Evolutionary conservation across 1,140 invertebrate genomes (phyloP), one percentile per base, ranked within the genome.

Genomic region (Himalopsyche phryganea): DNA sequence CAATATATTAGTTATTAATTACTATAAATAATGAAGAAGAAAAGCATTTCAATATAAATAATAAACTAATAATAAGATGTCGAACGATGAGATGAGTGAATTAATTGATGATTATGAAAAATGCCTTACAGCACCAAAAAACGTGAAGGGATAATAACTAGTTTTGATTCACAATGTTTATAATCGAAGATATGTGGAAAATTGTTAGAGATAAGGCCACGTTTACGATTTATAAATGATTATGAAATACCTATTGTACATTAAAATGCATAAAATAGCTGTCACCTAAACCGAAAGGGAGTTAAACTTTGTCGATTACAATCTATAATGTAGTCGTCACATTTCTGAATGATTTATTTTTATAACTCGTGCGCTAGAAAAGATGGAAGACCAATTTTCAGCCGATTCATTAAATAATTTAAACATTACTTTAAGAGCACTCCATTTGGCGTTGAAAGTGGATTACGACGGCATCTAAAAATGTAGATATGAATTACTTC

Each of bases 381-480:
- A 54, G 42, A 46, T 54, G 51, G 51, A 54, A 54, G 51, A 54
- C 51, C n/a, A 54, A 45, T 54, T 54, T 54, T 54, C 32, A 54
- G 51, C 6, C 19, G 18, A 36, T 23, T 51, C 41, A 41, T 15
- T 18, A 23, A 50, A 36, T 48, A 48, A 28, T 28, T 28, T 28
- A 28, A 28, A 28, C 23, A 28, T 28, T 28, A 28, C 23, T 28
- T 28, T 28, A 28, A 28, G 23, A 9, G 9, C 23, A 28, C 23
- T 28, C 23, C 23, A 9, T 28, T 28, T 9, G 23, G 9, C 9
- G 3, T 5, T 28, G 23, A 28, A 28, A 28, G 23, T 28, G 9
- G 23, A 28, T 28, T 5, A 28, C 23, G 9, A 28, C 9, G 4
- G 23, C 9, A 28, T 28, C 9, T 28, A 28, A 28, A 3, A 28